Base-by-base conservation (phyloP, 2,113 vertebrate species). In the Pagrus major region DNA sequence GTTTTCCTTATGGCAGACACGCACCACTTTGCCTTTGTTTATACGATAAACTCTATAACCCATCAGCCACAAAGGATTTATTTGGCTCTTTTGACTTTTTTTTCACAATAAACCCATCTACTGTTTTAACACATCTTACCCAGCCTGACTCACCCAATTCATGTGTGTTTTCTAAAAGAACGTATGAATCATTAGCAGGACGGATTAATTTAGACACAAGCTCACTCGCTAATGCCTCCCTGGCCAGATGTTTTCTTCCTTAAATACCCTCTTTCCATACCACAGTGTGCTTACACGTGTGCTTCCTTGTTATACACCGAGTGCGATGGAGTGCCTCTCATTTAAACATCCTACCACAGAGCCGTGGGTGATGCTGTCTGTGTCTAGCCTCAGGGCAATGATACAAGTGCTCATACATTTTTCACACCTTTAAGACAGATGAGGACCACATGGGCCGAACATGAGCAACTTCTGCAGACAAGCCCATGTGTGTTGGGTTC, bases 341-440 rank as follows among this genome's bases (percentile, higher is more conserved):
- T 87, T 89, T 90, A 89, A 89, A 80, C 89, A 84, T 83, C 70
- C 71, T 16, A 63, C 71, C 80, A 68, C 81, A 61, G 81, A 55
- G 80, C 77, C 58, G 9, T 51, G 76, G 88, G 83, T 82, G 76
- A 84, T 81, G 83, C 85, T 68, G 87, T 85, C 81, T 82, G 16
- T 87, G 86, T 92, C 73, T 88, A 60, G 88, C 93, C 93, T 25
- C 35, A 73, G 85, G 90, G 83, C 86, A 81, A 65, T 27, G 47
- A 88, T 82, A 82, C 81, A 83, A 76, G 79, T 15, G 70, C 85
- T 90, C 86, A 88, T 92, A 51, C 70, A 91, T 90, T 90, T 89
- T 91, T 92, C 86, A 91, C 83, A 86, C 80, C 78, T 86, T 72
- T 35, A 71, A 86, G 89, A 84, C 85, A 88, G 89, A 90, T 71